phyloP scores from a whole-genome alignment of 2,797 vertebrate species.

The Melanogrammus aeglefinus region DNA sequence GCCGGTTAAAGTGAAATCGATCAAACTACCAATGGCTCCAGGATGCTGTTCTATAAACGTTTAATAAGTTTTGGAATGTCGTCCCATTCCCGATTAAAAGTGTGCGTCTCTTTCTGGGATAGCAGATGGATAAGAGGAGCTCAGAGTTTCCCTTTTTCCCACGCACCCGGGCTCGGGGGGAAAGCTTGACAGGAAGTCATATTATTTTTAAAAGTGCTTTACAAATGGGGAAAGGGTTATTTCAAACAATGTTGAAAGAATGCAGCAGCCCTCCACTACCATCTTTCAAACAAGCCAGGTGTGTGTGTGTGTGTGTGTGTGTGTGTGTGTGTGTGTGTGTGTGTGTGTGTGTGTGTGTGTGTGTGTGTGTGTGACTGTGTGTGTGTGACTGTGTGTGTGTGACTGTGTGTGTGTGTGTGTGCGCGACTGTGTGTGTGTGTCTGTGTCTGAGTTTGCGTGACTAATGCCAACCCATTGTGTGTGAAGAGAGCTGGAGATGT shows the following conservation, averaged over 20 bases:
- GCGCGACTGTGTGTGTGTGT: slow-evolving; percentile 9
- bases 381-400: slow-evolving; percentile 2
- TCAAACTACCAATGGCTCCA: background rate
- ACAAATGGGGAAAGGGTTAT: slow-evolving; percentile 10
- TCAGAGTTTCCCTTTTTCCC: background rate
- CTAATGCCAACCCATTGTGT: slow-evolving; percentile 3
- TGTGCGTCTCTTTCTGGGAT: background rate
- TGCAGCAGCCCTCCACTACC: background rate
- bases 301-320: background rate
- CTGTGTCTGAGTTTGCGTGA: slow-evolving; percentile 1
- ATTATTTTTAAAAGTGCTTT: slow-evolving; percentile 8
- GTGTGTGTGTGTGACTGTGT: slow-evolving; percentile 5
- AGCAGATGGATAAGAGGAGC: background rate
- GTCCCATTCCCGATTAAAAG: background rate
- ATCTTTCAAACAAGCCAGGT: background rate
- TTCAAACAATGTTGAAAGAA: slow-evolving; percentile 11
- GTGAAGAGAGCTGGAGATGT: slow-evolving; percentile 2
- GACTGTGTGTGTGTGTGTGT: background rate
- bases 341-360: background rate
- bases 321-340: background rate
- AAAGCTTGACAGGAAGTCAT: slow-evolving; percentile 8
- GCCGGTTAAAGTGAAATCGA: background rate
- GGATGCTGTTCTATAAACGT: background rate
- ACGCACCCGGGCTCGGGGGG: background rate
- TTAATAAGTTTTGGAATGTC: background rate